Percentiles rank a stretch among this genome's conserved stretches.
Conservation (phyloP, 1,140 invertebrate genomes). For the Lepidurus apus region DNA sequence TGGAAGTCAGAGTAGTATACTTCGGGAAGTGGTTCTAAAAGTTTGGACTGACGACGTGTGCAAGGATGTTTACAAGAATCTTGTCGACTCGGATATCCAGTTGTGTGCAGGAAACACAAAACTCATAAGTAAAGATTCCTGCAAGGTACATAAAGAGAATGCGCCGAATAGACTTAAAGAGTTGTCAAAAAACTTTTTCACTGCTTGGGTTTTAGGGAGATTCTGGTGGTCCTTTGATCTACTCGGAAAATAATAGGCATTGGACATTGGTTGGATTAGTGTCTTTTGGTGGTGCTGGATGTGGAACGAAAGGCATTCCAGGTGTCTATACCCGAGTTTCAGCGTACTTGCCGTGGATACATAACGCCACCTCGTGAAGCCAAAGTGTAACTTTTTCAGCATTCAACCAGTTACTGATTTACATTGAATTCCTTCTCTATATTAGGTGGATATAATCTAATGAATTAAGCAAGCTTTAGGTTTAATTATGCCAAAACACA, state of each 20-base stretch:
- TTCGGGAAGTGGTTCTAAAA: constrained; percentile 55
- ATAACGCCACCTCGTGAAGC: constrained; percentile 38
- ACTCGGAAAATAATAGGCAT: constrained; percentile 59
- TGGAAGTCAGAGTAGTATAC: constrained; percentile 50
- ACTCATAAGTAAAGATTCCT: constrained; percentile 45
- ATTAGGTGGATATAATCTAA: too few species aligned
- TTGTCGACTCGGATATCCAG: constrained; percentile 38
- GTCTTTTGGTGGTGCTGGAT: constrained; percentile 61
- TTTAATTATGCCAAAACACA: too few species aligned
- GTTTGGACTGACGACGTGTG: constrained; percentile 54
- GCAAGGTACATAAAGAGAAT: constrained; percentile 40
- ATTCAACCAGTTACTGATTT: too few species aligned
- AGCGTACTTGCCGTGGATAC: constrained; percentile 66
- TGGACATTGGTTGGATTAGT: constrained; percentile 77
- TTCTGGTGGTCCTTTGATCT: constrained; percentile 58
- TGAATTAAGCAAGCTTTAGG: too few species aligned
- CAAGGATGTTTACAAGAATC: constrained; percentile 35
- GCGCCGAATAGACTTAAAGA: not conserved
- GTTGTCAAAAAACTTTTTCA: constrained; percentile 48
- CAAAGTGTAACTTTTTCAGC: too few species aligned
- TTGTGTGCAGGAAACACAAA: constrained; percentile 43
- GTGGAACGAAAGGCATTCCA: constrained; percentile 59
- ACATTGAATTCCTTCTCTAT: too few species aligned
- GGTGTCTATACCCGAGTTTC: constrained; percentile 67
- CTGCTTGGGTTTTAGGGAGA: constrained; percentile 62